phyloP scores from a whole-genome alignment of 2,888 invertebrate species.

The Acronicta alni region DNA sequence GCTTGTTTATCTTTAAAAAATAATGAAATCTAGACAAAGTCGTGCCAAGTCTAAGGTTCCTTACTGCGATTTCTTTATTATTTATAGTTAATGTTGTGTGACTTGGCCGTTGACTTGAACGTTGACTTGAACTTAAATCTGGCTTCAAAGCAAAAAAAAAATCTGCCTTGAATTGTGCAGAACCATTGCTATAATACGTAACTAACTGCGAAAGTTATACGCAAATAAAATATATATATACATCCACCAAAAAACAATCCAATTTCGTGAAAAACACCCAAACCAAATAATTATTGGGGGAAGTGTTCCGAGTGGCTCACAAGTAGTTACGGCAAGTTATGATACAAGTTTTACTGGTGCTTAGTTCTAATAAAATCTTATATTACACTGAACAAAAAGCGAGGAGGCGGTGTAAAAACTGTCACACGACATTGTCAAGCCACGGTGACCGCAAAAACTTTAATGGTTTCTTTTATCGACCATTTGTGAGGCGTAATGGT shows the following conservation, averaged over 20 bases:
- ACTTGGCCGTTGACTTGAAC: too few species aligned
- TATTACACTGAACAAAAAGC: constrained; percentile 61
- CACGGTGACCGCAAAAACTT: constrained; percentile 76
- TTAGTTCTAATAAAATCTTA: constrained; percentile 59
- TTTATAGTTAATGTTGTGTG: too few species aligned
- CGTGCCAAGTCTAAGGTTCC: too few species aligned
- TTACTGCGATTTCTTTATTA: too few species aligned
- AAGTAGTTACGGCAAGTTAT: constrained; percentile 43
- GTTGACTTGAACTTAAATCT: too few species aligned
- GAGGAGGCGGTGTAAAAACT: constrained; percentile 61
- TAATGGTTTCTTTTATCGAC: constrained; percentile 81
- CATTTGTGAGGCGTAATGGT: constrained; percentile 72
- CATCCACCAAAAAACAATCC: constrained; percentile 10
- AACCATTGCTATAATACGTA: not conserved
- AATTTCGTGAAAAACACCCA: constrained; percentile 17
- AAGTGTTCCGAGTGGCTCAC: constrained; percentile 17
- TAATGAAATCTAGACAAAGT: too few species aligned
- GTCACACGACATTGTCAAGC: constrained; percentile 68
- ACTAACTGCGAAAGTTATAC: constrained; percentile 10
- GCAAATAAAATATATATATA: constrained; percentile 2
- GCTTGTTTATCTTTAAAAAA: too few species aligned
- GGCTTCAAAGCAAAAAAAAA: too few species aligned
- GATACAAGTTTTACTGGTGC: constrained; percentile 49
- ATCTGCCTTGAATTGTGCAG: too few species aligned
- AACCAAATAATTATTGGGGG: constrained; percentile 14